A percentile compares a stretch with the other conserved stretches of the same genome.
phyloP scores from a whole-genome alignment of 2,797 vertebrate species.

The Melanotaenia boesemani region DNA sequence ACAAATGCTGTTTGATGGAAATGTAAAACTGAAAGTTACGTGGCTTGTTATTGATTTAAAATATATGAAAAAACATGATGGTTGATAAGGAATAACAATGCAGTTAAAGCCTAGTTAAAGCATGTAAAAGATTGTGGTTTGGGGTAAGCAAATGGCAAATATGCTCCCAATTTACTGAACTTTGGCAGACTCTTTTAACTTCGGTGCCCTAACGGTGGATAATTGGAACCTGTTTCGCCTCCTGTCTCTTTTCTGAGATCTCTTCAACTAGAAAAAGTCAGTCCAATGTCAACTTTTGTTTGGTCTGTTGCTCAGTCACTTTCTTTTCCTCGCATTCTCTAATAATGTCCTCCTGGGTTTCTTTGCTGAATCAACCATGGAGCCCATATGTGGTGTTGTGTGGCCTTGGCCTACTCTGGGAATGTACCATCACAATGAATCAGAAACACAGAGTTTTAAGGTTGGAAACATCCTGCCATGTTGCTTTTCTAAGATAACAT shows the following conservation, averaged over 20 bases:
- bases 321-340: neutral
- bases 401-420: neutral
- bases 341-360: neutral
- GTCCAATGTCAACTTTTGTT: too few species aligned
- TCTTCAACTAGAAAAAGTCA: neutral
- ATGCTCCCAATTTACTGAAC: too few species aligned
- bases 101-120: neutral
- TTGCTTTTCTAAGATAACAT: neutral
- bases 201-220: too few species aligned
- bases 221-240: neutral
- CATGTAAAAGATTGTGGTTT: neutral
- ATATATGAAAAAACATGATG: neutral
- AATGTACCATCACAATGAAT: too few species aligned
- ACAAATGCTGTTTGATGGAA: neutral
- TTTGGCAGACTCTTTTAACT: neutral
- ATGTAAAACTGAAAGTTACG: neutral
- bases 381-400: neutral
- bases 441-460: too few species aligned
- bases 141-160: neutral
- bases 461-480: too few species aligned
- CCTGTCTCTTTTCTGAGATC: neutral
- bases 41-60: neutral
- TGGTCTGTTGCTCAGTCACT: neutral
- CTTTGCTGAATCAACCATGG: neutral
- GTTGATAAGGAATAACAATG: neutral